Evolutionary conservation across 2,797 vertebrate species (phyloP).

Genomic region (Podarcis siculus): DNA sequence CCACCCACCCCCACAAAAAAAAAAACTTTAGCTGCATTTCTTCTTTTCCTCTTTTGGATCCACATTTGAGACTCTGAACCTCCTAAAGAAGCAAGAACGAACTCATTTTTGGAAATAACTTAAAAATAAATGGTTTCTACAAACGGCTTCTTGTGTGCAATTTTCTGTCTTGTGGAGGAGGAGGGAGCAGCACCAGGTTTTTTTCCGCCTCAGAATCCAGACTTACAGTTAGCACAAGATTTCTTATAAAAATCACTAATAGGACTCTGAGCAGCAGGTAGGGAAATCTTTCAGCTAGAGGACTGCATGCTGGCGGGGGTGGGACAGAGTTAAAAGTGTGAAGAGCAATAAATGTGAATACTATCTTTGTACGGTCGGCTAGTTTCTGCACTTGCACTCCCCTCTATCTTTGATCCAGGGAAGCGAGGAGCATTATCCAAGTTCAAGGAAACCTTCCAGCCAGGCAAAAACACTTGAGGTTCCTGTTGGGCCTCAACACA

Average conservation of each 20-base stretch:
- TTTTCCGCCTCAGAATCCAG: neutral
- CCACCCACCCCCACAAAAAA: neutral
- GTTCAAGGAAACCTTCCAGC: too few species aligned
- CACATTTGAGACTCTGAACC: slow-evolving; percentile 8
- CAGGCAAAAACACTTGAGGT: too few species aligned
- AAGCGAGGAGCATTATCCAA: too few species aligned
- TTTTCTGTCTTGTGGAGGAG: neutral
- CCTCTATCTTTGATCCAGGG: too few species aligned
- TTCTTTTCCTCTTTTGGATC: neutral
- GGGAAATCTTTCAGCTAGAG: too few species aligned
- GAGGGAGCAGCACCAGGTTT: neutral
- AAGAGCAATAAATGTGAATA: too few species aligned
- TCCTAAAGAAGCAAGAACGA: slow-evolving; percentile 9
- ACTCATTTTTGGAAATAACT: slow-evolving; percentile 20
- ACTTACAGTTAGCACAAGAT: neutral
- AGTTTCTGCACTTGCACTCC: too few species aligned
- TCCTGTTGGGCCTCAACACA: too few species aligned
- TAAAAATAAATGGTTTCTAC: slow-evolving; percentile 32
- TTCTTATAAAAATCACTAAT: neutral
- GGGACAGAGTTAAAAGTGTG: too few species aligned
- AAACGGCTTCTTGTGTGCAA: neutral
- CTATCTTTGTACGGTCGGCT: too few species aligned
- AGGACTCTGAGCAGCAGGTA: neutral
- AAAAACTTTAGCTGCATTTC: neutral
- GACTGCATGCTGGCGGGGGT: too few species aligned